These are phyloP conservation scores for Drosophila sordidapex DNA, from an alignment of 2,888 invertebrate genomes.

Conservation along the genomic window DNA sequence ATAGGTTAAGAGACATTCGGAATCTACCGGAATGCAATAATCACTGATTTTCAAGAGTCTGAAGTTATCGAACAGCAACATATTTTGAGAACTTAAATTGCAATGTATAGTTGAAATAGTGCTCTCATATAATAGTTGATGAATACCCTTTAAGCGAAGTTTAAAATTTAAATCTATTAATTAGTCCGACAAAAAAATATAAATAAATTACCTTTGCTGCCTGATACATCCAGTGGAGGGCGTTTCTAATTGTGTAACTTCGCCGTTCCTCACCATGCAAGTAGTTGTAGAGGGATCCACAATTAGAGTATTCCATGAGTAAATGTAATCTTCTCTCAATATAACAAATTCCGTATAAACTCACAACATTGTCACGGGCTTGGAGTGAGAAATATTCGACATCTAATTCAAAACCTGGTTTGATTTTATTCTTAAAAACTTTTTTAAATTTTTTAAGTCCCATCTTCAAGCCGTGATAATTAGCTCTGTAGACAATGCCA, in stretches of 20 bases:
- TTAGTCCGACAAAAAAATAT: background rate
- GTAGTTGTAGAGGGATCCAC: conserved; percentile 7
- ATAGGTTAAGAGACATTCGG: background rate
- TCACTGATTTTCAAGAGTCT: conserved; percentile 3
- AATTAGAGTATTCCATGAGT: conserved; percentile 4
- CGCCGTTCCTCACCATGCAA: conserved; percentile 4
- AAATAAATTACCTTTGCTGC: background rate
- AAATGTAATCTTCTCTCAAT: background rate
- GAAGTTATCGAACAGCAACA: conserved; percentile 3
- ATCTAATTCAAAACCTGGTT: background rate
- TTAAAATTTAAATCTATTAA: background rate
- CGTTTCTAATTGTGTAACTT: background rate
- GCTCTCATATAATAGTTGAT: background rate
- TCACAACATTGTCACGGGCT: background rate
- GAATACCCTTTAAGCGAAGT: background rate
- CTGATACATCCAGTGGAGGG: conserved; percentile 1
- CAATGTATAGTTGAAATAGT: background rate
- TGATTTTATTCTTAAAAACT: background rate
- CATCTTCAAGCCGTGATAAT: background rate
- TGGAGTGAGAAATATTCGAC: background rate
- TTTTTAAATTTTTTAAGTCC: background rate
- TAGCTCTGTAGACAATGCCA: background rate
- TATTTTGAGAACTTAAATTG: conserved; percentile 2
- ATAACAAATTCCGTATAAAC: background rate
- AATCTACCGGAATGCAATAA: background rate